These are phyloP conservation scores for Glaucopsyche alexis DNA, from an alignment of 2,888 invertebrate genomes.

Conservation along the genomic window DNA sequence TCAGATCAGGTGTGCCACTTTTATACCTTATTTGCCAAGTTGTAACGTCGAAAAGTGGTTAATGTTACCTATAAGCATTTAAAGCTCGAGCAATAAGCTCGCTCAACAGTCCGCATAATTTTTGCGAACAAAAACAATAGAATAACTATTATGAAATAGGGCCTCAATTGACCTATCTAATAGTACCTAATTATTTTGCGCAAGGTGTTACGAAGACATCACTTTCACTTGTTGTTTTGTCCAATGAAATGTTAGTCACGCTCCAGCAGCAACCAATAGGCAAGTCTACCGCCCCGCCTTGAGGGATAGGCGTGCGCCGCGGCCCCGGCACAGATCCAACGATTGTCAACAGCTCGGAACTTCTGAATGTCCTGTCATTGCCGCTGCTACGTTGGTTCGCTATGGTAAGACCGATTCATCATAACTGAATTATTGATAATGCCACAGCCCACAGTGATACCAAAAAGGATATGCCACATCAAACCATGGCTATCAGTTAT, in stretches of 20 bases:
- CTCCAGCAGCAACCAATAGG: constrained; percentile 73
- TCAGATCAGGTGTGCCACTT: too few relatives aligned
- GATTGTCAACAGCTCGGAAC: constrained; percentile 23
- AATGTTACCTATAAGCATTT: too few relatives aligned
- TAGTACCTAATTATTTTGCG: constrained; percentile 55
- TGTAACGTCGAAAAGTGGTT: too few relatives aligned
- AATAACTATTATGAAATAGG: constrained; percentile 40
- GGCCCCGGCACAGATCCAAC: constrained; percentile 54
- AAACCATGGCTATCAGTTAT: neutral
- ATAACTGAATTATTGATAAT: neutral
- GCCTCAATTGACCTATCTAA: constrained; percentile 48
- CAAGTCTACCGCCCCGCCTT: constrained; percentile 69
- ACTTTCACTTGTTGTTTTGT: constrained; percentile 70
- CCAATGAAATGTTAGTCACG: constrained; percentile 76
- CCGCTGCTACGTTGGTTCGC: neutral
- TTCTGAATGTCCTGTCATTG: constrained; percentile 18
- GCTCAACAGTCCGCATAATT: neutral
- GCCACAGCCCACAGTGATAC: neutral
- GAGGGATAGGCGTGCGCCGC: constrained; percentile 65
- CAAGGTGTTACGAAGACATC: constrained; percentile 67
- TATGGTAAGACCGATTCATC: constrained; percentile 1
- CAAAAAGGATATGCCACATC: neutral
- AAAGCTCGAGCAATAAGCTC: neutral
- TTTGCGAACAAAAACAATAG: constrained; percentile 33
- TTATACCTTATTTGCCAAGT: too few relatives aligned